These are phyloP conservation scores for Agrotis ipsilon DNA, from an alignment of 2,888 invertebrate genomes.

Conservation along the genomic window DNA sequence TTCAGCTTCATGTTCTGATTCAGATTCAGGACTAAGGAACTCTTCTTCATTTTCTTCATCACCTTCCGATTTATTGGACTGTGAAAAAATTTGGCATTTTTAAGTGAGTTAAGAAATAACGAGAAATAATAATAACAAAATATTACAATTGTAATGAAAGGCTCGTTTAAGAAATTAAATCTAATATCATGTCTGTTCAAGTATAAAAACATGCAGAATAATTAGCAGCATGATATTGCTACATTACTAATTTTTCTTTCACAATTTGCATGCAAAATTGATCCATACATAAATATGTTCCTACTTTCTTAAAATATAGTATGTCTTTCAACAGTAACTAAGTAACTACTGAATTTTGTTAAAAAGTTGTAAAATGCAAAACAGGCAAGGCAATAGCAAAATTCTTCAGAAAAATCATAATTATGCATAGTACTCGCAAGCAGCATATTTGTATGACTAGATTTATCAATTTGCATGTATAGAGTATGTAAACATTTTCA, in stretches of 20 bases:
- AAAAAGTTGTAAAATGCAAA: background rate
- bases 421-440: background rate
- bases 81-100: slow-evolving; percentile 38
- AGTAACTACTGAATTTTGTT: background rate
- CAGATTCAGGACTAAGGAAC: slow-evolving; percentile 88
- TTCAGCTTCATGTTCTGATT: slow-evolving; percentile 81
- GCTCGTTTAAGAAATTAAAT: background rate
- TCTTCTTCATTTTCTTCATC: slow-evolving; percentile 89
- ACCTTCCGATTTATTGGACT: slow-evolving; percentile 75
- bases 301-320: background rate
- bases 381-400: background rate
- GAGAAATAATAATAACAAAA: too few relatives aligned
- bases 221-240: background rate
- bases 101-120: background rate
- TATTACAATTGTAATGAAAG: too few relatives aligned
- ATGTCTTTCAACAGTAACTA: background rate
- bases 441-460: background rate
- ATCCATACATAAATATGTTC: background rate
- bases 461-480: background rate
- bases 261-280: slow-evolving; percentile 2
- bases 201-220: background rate
- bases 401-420: background rate
- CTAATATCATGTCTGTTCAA: background rate
- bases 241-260: slow-evolving; percentile 6
- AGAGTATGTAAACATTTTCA: background rate